Evolutionary conservation across 2,113 vertebrate genomes (phyloP).

Genomic region (Oryzias javanicus): DNA sequence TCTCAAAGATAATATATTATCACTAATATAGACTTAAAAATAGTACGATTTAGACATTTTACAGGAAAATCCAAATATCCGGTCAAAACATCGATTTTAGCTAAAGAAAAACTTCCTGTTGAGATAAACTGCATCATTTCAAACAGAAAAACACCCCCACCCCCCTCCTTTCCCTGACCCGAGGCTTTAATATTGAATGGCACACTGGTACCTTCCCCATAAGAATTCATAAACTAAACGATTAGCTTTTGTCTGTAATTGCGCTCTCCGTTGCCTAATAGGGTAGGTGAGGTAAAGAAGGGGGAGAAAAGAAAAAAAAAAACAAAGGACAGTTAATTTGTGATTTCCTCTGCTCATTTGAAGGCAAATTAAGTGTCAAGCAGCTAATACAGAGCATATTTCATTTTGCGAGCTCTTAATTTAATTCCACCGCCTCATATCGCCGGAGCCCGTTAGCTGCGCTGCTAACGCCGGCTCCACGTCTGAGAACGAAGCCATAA

Average conservation of each 20-base stretch:
- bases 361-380: conserved; percentile 99
- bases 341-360: conserved; percentile 99
- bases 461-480: conserved; percentile 77
- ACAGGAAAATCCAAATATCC: no score
- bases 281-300: conserved; percentile 78
- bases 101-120: conserved; percentile 7
- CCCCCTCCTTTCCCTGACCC: conserved; percentile 37
- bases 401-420: conserved; percentile 99
- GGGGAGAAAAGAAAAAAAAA: conserved; percentile 57
- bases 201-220: conserved; percentile 72
- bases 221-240: conserved; percentile 85
- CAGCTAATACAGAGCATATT: conserved; percentile 99
- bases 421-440: conserved; percentile 93
- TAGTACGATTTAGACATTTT: no score
- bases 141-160: conserved; percentile 3
- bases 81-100: no score
- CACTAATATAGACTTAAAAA: no score
- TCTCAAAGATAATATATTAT: no score
- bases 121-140: background rate
- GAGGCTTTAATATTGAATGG: conserved; percentile 73
- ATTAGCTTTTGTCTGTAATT: conserved; percentile 95
- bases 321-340: conserved; percentile 99
- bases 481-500: conserved; percentile 88
- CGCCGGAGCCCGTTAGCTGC: conserved; percentile 82
- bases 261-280: conserved; percentile 92